Conservation (phyloP, 2,888 invertebrate species). For the Diadegma fenestrale region DNA sequence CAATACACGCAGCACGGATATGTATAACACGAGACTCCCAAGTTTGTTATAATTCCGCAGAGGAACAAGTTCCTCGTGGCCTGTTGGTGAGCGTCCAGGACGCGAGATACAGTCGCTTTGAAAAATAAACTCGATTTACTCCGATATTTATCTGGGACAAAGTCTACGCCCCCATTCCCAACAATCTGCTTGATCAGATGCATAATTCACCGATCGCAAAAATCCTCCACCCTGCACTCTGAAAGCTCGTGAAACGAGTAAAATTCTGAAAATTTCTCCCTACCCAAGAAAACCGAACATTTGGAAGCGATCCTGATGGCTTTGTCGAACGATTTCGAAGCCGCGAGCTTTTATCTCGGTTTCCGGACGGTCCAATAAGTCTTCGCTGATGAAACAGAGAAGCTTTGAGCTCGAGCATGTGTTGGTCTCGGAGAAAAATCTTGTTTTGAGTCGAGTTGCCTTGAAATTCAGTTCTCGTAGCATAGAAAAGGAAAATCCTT, state of each 20-base stretch:
- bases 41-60: slow-evolving; percentile 61
- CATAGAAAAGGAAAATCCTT: not conserved
- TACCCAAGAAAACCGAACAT: not conserved
- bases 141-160: not conserved
- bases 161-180: not conserved
- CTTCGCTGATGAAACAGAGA: not conserved
- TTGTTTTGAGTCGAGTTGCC: slow-evolving; percentile 9
- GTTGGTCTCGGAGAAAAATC: not conserved
- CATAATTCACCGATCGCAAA: not conserved
- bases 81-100: slow-evolving; percentile 42
- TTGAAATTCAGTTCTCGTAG: not conserved
- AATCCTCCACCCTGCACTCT: not conserved
- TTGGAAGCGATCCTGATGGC: not conserved
- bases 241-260: not conserved
- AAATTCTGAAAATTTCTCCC: not conserved
- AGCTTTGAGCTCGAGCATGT: not conserved
- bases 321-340: not conserved
- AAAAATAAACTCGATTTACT: slow-evolving; percentile 36
- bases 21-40: slow-evolving; percentile 18
- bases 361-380: slow-evolving; percentile 32
- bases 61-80: slow-evolving; percentile 54
- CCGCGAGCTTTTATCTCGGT: not conserved
- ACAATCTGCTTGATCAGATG: slow-evolving; percentile 5
- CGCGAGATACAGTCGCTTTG: slow-evolving; percentile 32
- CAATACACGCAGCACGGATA: not conserved